Evolutionary conservation across 2,888 invertebrate genomes (phyloP), one percentile per base, ranked within the genome.

Genomic region (Drosophila pegasa): DNA sequence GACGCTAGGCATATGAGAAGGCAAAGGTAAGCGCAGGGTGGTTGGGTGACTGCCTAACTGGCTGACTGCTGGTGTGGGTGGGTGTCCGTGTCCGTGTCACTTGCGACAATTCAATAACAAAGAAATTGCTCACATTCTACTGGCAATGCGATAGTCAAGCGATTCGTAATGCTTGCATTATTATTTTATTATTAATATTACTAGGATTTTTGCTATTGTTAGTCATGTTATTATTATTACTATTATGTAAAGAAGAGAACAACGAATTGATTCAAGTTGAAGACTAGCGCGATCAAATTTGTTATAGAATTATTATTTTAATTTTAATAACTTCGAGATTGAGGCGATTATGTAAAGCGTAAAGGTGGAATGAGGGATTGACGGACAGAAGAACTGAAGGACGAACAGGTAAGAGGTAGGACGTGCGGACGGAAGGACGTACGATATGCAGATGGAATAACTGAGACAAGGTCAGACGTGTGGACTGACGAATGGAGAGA

Each of bases 71-170:
- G 25, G 37, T 16, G 47, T 38, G 33, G 9, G 37, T 47, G 55
- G 25, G 37, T 16, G 47, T 38, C 29, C 8, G 37, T 47, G 55
- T 41, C 60, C 71, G 75, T 67, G 71, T 52, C 75, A 61, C 54
- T 60, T 63, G 57, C 47, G 27, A 20, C 62, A 54, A 50, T 51
- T 62, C 55, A 55, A 66, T 60, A 66, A 75, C 75, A 75, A 67
- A 71, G 43, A 51, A 69, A 74, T 74, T 59, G 33, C 50, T 63
- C 51, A 54, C 64, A 71, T 75, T 71, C 51, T 52, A 22, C n/a
- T 35, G 37, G 35, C 29, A 12, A 31, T 52, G 10, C 61, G 41
- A 55, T 66, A 65, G 41, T 9, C 40, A 38, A 54, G 33, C 25
- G 50, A 45, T 56, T 62, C 16, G 29, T 27, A 37, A 33, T 18